These are phyloP conservation scores for Microhierax caerulescens DNA, from an alignment of 2,797 vertebrate species.

Conservation along the genomic window DNA sequence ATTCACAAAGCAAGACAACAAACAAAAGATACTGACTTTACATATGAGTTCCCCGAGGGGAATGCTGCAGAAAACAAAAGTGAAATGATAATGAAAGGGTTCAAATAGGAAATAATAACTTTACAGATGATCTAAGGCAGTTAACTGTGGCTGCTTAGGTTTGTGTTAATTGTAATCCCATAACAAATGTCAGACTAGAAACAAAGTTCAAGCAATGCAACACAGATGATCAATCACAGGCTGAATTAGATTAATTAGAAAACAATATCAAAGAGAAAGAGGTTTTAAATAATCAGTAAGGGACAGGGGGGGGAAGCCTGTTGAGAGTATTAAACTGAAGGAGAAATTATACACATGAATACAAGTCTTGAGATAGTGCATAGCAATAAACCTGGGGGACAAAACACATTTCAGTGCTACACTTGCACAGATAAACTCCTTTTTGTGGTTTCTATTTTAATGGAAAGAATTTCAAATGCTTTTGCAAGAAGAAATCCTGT, in stretches of 20 bases:
- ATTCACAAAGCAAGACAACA: not conserved
- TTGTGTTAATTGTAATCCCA: not conserved
- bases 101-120: not conserved
- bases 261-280: not conserved
- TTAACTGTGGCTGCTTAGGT: not conserved
- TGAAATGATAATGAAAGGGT: not conserved
- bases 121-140: not conserved
- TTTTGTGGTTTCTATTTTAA: not conserved
- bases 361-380: not conserved
- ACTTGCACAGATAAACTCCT: not conserved
- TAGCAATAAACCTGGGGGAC: not conserved
- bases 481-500: not conserved
- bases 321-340: not conserved
- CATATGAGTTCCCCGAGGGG: not conserved
- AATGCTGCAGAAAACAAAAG: not conserved
- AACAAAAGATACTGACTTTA: not conserved
- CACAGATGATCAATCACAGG: not conserved
- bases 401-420: not conserved
- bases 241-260: not conserved
- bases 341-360: not conserved
- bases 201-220: not conserved
- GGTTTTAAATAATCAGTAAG: not conserved
- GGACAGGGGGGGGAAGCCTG: not conserved
- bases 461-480: not conserved
- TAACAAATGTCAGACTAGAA: not conserved